Evolutionary conservation across 2,888 invertebrate species (phyloP).

Genomic region (Temnothorax unifasciatus): DNA sequence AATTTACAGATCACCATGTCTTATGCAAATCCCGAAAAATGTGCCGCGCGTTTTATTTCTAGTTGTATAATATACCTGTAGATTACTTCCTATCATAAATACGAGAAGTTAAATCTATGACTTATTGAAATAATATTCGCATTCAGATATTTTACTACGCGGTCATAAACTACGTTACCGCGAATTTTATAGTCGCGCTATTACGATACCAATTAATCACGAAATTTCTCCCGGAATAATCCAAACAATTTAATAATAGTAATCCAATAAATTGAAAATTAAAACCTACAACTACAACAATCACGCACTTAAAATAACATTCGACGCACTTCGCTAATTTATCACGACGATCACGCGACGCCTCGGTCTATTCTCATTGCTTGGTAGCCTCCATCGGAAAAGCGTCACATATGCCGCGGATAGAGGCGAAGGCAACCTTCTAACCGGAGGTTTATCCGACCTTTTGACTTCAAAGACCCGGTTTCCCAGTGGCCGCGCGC

Average conservation of each 20-base stretch:
- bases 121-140: background rate
- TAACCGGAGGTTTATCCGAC: conserved; percentile 48
- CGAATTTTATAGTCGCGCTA: background rate
- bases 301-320: conserved; percentile 12
- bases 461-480: conserved; percentile 67
- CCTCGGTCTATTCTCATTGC: background rate
- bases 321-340: conserved; percentile 4
- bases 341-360: background rate
- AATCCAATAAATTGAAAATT: background rate
- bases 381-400: background rate
- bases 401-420: background rate
- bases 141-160: background rate
- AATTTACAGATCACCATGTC: background rate
- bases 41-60: background rate
- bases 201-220: background rate
- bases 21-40: conserved; percentile 17
- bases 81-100: background rate
- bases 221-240: background rate
- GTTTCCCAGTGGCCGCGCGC: conserved; percentile 60
- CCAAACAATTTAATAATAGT: conserved; percentile 38
- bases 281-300: background rate
- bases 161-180: background rate
- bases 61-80: background rate
- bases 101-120: background rate
- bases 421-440: conserved; percentile 53